Base-by-base conservation (phyloP, 2,797 vertebrate genomes). In the Cirrhinus mrigala region DNA sequence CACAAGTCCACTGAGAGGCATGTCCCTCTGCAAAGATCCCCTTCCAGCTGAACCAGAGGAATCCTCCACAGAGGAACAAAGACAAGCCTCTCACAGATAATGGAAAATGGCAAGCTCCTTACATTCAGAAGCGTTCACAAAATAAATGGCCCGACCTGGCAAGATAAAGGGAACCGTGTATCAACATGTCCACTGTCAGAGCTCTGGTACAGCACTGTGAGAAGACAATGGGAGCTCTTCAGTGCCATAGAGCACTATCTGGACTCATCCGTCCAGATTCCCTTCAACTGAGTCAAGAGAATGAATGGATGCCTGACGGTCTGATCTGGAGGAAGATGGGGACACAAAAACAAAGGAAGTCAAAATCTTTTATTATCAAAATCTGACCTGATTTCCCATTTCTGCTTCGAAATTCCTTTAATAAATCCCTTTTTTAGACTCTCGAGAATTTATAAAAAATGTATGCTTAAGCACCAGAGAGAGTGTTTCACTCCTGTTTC, bases 371-470 rank as follows among this genome's bases (percentile, higher is more conserved):
- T 74, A 58, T 87, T 85, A 87, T 62, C 75, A 84, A 78, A 58
- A 84, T 85, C 85, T 90, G 86, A 93, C 89, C 86, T 29, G 62
- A 86, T 74, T 89, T 87, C 79, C 81, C 11, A 90, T 90, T 92
- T 90, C 83, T 68, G n/a, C 83, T 90, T 54, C 29, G 58, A 87
- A 85, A 46, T 79, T 78, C 37, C 80, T 89, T 85, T 58, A 85
- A 92, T 89, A 91, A 91, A 91, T 91, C 71, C 89, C 77, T 76
- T 86, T 88, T 85, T 29, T 83, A 24, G 86, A 81, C 50, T 85
- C 83, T 20, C 16, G 22, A 52, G n/a, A 20, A 33, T 37, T 81
- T 68, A 81, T 90, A 87, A 87, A 24, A 12, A 62, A 62, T 11
- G 37, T 16, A 62, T 78, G 56, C 9, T 54, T 12, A 54, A 75